Evolutionary conservation across 2,113 vertebrate species (phyloP), one percentile per base, ranked within the genome.

Genomic region (Paracanthobrama guichenoti): DNA sequence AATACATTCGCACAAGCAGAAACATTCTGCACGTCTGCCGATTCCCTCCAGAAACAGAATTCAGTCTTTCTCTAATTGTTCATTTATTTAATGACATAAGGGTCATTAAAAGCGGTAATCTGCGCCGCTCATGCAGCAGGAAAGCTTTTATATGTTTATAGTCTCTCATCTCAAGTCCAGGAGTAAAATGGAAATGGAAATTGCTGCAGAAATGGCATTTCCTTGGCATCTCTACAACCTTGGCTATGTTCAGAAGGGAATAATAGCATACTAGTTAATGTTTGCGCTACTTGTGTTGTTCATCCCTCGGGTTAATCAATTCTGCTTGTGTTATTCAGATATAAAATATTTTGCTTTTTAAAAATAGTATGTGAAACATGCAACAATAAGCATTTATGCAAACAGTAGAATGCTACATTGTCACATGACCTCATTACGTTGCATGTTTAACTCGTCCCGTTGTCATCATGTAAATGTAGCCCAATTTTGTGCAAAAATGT

Each of bases 61-160:
- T 31, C 28, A 8, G 28, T 59, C 28, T 31, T 69, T 69, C 35
- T 69, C 9, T 42, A 69, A 69, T 42, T n/a, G 9, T 42, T 69
- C 66, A 69, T 69, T 39, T 69, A 69, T 18, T 69, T 69, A 69
- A 69, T 69, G 66, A 69, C 66, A 69, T 69, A 20, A 69, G 66
- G 66, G 31, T 69, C 66, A 69, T 69, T 69, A 69, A 20, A 69
- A 69, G 2, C 8, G 8, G 31, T 39, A 69, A 69, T 69, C 66
- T 42, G 18, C 18, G 1, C 67, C 22, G 39, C 67, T 71, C 67
- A 12, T 71, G 69, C 22, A 12, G 69, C 5, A 8, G 39, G 69
- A 72, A 72, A n/a, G 39, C 22, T 46, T 72, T 69, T 6, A 14
- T 14, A 73, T 46, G 69, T 73, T 73, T 73, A 46, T 46, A 24